Base-by-base conservation (phyloP, 2,113 vertebrate genomes). In the Pygoscelis antarcticus region DNA sequence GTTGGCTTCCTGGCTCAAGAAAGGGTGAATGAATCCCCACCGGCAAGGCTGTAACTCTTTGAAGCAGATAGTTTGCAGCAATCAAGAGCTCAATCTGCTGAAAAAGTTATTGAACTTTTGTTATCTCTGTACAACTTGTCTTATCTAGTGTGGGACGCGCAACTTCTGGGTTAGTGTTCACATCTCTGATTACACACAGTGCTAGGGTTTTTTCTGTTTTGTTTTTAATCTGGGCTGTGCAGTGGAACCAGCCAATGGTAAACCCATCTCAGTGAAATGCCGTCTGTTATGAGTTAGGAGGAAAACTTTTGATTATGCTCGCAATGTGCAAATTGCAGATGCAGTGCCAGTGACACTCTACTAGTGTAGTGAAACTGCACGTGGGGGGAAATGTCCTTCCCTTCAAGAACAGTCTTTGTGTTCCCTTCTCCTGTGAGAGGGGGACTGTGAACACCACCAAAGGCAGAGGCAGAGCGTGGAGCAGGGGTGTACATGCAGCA, bases 71-170 rank as follows among this genome's bases (percentile, higher is more conserved):
- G 82, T 70, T 83, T 4, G 7, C 51, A 77, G 71, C 62, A 93
- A 96, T 97, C 89, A 70, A 70, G 87, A 60, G 82, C 62, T 90
- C 82, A 80, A 78, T 96, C 94, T 97, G 87, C 93, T 93, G 83
- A 90, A 94, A 91, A 52, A 90, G 89, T 86, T 94, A 93, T 29
- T 93, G 95, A 93, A 83, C 96, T 95, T 93, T 34, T 62, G 91
- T 93, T 96, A 93, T 95, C 93, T 94, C 89, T 89, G 46, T 85
- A 29, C 21, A 0, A 17, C 69, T 97, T 54, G 83, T 70, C 70
- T 93, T 80, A 84, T 64, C 71, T 81, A 5, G 38, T 70, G 78
- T 75, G 91, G 84, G 91, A 90, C 5, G 12, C 12, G 6, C 60
- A 60, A 29, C 46, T 91, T 32, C 79, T 89, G 94, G 88, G 58